Base-by-base conservation (phyloP, 2,888 invertebrate species). In the Conistra vaccinii region DNA sequence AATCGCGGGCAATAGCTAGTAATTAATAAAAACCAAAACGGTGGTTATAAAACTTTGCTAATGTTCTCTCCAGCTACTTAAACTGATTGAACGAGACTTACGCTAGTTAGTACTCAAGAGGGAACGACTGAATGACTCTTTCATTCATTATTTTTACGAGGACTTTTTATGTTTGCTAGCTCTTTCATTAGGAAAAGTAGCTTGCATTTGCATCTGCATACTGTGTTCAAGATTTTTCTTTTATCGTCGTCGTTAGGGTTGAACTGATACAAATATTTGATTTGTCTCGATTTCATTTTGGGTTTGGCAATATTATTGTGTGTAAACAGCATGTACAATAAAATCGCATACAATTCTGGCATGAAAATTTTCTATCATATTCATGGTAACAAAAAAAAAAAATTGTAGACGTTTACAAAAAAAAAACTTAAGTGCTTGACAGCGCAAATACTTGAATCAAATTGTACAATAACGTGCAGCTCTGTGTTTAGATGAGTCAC, bases 111-210 rank as follows among this genome's bases (percentile, higher is more conserved):
- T 23, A 76, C 35, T 51, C 10, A 20, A 57, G 55, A 62, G 17
- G 68, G 66, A 78, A 78, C 57, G 55, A 67, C 42, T 60, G 51
- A 73, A 66, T n/a, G 48, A 14, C 32, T 57, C 26, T 17, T 74
- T 42, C 74, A 48, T 61, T 80, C 48, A 66, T 73, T 74, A 80
- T 20, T 80, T 78, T 74, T 61, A 74, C 26, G 48, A 62, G 32
- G 14, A 26, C 17, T 63, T 73, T 80, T 68, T 68, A 74, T 80
- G 63, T 63, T 63, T 53, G 29, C 58, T 7, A 35, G 35, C 29
- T 45, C n/a, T 67, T 74, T 80, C 45, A 80, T 75, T 80, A 68
- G 1, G 20, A 55, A 39, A 75, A 79, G 53, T 75, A 69, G 81
- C 39, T 42, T 26, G 20, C n/a, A 61, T 45, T 66, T 53, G 45